phyloP scores from a whole-genome alignment of 2,113 vertebrate species.

The Sinocyclocheilus anophthalmus region DNA sequence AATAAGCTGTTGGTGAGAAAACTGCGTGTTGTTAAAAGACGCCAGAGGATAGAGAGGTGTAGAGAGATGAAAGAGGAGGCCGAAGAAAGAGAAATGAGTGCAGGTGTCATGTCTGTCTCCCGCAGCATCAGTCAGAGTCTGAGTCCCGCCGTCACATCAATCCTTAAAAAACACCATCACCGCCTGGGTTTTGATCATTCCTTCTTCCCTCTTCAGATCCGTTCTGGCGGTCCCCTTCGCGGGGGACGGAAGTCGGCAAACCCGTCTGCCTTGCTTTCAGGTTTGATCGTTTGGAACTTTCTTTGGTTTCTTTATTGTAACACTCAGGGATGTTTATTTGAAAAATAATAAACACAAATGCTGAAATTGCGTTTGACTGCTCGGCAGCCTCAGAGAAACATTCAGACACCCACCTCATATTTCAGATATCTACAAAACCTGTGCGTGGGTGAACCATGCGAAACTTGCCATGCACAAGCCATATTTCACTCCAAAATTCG shows the following conservation, averaged over 20 bases:
- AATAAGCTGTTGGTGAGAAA: background rate
- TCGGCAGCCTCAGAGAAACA: background rate
- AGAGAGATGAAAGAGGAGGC: slow-evolving; percentile 1
- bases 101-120: slow-evolving; percentile 41
- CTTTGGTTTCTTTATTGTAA: background rate
- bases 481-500: background rate
- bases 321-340: background rate
- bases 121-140: slow-evolving; percentile 19
- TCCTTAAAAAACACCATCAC: slow-evolving; percentile 54
- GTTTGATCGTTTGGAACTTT: background rate
- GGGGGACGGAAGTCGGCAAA: no score
- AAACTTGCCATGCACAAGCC: background rate
- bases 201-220: no score
- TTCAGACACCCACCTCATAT: no score
- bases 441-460: no score
- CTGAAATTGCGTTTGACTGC: background rate
- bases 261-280: slow-evolving; percentile 14
- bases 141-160: slow-evolving; percentile 50
- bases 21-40: background rate
- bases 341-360: background rate
- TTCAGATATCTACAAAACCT: no score
- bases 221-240: no score
- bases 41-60: background rate
- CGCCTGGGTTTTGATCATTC: no score
- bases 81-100: slow-evolving; percentile 8